Conservation (phyloP, 2,113 vertebrate genomes). For the Ovis aries region DNA sequence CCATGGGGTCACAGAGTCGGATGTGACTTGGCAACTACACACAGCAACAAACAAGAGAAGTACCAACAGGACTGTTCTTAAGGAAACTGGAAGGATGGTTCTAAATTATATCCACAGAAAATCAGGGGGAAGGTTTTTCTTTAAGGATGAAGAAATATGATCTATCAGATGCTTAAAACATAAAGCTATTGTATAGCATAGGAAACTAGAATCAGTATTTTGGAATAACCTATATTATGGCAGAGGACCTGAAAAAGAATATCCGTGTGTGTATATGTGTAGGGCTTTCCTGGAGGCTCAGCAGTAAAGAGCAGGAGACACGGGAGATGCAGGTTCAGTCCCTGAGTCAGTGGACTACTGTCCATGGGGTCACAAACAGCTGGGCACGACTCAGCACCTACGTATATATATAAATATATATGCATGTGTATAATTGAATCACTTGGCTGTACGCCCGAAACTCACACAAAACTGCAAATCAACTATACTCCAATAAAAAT, state of each 20-base stretch:
- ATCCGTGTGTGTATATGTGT: not conserved
- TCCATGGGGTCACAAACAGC: not conserved
- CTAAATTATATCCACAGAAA: not conserved
- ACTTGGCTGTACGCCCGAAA: not conserved
- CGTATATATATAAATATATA: rapidly evolving
- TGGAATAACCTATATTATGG: not conserved
- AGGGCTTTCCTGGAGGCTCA: not conserved
- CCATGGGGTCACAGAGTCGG: not conserved
- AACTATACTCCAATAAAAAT: not conserved
- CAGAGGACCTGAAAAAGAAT: not conserved
- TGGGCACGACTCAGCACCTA: not conserved
- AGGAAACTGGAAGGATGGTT: not conserved
- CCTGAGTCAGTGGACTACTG: not conserved
- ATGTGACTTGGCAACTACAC: not conserved
- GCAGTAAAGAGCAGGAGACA: not conserved
- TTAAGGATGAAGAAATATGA: not conserved
- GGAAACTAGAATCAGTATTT: not conserved
- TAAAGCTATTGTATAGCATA: not conserved
- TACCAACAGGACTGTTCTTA: not conserved
- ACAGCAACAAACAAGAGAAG: not conserved
- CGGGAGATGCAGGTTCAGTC: not conserved
- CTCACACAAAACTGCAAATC: not conserved
- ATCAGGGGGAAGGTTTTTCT: not conserved
- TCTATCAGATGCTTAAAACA: not conserved
- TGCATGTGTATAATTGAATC: not conserved